Percentiles rank a stretch among this genome's conserved stretches.
Conservation (phyloP, 2,113 vertebrate genomes). For the Hippocampus guttulatus region DNA sequence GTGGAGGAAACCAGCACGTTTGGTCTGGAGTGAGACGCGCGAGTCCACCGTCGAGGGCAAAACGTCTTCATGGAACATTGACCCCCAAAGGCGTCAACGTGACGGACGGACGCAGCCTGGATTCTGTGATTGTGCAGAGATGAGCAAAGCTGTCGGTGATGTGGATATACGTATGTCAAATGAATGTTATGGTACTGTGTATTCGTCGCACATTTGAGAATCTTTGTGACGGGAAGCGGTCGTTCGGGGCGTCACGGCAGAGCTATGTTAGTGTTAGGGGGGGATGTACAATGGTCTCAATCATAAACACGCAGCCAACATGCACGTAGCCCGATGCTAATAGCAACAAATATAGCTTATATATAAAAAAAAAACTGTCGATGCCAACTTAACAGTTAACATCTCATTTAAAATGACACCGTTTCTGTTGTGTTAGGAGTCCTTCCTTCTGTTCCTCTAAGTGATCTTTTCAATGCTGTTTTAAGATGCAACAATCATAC, state of each 20-base stretch:
- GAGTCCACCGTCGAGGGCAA: not conserved
- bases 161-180: constrained; percentile 1
- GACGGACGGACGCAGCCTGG: not conserved
- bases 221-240: not conserved
- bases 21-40: constrained; percentile 85
- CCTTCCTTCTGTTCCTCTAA: not conserved
- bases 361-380: not conserved
- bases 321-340: not conserved
- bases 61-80: not conserved
- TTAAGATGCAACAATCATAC: not conserved
- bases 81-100: not conserved
- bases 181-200: constrained; percentile 5
- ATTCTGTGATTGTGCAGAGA: not conserved
- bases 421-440: not conserved
- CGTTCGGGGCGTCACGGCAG: not conserved
- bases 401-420: not conserved
- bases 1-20: constrained; percentile 99
- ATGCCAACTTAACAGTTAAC: not conserved
- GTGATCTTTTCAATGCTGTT: not conserved
- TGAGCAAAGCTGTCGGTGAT: not conserved
- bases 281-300: not conserved
- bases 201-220: not conserved
- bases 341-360: constrained; percentile 3
- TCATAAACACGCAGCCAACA: not conserved
- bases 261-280: not conserved